Conservation (phyloP, 2,113 vertebrate genomes). For the Phalacrocorax brasilianus region DNA sequence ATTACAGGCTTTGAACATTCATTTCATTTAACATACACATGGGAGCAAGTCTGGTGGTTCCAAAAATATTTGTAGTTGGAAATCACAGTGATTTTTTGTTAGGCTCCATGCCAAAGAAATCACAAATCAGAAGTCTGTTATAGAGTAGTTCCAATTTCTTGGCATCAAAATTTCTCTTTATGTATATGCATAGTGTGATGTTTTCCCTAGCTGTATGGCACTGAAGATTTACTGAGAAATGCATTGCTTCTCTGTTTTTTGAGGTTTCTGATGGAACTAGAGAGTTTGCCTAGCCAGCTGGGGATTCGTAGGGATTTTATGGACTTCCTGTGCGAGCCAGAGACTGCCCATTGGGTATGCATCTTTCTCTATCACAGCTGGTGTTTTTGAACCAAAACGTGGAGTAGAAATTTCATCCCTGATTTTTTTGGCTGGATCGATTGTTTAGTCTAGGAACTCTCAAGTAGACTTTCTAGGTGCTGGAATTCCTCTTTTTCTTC, state of each 20-base stretch:
- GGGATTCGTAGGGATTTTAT: not conserved
- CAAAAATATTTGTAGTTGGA: conserved; percentile 69
- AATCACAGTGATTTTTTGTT: conserved; percentile 67
- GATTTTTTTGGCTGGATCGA: conserved; percentile 63
- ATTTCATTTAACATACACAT: conserved; percentile 47
- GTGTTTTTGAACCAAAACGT: conserved; percentile 25
- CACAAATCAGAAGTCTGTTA: conserved; percentile 58
- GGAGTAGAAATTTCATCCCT: conserved; percentile 61
- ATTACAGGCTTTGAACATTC: conserved; percentile 53
- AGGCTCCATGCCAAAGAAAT: conserved; percentile 63
- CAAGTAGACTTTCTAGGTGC: conserved; percentile 57
- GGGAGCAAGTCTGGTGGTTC: conserved; percentile 59
- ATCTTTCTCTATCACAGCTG: conserved; percentile 34
- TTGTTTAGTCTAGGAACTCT: conserved; percentile 70
- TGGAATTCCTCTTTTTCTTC: conserved; percentile 65
- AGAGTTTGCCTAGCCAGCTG: not conserved
- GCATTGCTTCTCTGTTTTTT: not conserved
- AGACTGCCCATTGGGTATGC: not conserved
- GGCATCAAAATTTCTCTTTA: not conserved
- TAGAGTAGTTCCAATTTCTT: conserved; percentile 33
- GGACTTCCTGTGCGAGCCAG: not conserved
- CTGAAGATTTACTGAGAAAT: not conserved
- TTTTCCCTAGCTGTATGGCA: not conserved
- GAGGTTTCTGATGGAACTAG: not conserved
- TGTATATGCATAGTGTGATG: not conserved